Base-by-base conservation (phyloP, 2,113 vertebrate genomes). In the Cnemophilus loriae region DNA sequence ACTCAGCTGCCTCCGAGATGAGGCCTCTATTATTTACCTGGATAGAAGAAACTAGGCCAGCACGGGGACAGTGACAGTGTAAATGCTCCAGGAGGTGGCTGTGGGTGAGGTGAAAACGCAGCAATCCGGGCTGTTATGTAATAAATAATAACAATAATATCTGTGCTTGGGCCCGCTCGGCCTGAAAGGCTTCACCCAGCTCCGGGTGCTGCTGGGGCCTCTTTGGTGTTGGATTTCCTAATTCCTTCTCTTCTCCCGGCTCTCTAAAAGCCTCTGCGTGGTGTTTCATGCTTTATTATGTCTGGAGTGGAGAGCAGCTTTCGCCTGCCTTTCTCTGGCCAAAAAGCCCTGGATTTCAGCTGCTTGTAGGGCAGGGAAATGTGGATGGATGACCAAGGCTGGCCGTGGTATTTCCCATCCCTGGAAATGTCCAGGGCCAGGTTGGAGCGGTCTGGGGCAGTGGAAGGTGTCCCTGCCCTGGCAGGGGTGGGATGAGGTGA, bases 61-160 rank as follows among this genome's bases (percentile, higher is more conserved):
- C 47, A 15, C 39, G 28, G 96, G 96, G 95, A 91, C 33, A 3
- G 93, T 32, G 93, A 46, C 91, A 87, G 74, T 92, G 81, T 69
- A 28, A 56, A 67, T 93, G 91, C 82, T 90, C 30, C 44, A 39
- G 89, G 95, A 92, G 79, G 82, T 86, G 89, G 79, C 52, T 80
- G 93, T 89, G 89, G 92, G 70, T 80, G 96, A 95, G 85, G 84
- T 37, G 96, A 27, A 75, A 96, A 84, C 33, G 63, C 74, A 80
- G 91, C 87, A 91, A 64, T 89, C 71, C 27, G 37, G 64, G 80
- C 37, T 68, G 84, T 89, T 90, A 61, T 49, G 5, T 88, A 92
- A 93, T 93, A 94, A 97, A 97, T 90, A 96, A 95, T 92, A 82
- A 91, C 89, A 96, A 75, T 90, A 68, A 91, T 82, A 75, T 68